Evolutionary conservation across 2,113 vertebrate species (phyloP), one percentile per base, ranked within the genome.

Genomic region (Clarias macrocephalus): DNA sequence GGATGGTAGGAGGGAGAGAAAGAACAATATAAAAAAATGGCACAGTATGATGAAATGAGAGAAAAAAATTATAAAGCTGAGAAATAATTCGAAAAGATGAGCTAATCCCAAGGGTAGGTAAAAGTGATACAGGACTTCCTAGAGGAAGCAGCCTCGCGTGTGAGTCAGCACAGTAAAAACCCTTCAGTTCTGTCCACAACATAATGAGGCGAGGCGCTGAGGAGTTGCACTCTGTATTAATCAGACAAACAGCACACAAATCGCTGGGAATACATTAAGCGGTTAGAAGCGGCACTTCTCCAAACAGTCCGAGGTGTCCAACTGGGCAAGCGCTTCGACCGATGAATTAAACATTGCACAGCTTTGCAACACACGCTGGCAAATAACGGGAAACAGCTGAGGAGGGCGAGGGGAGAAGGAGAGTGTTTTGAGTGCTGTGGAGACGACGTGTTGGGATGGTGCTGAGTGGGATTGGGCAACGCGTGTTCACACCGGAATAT

Each of bases 191-290:
- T 70, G 28, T 87, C 79, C 63, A 25, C 88, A 88, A 85, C 87
- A 82, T 33, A 86, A 84, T 70, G 85, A 85, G 85, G 68, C 23
- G 60, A 80, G 82, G 77, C 88, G 73, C 82, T 48, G 63, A 86
- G 87, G 79, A 21, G 90, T 90, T 92, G 42, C 66, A 87, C 92
- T 89, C 80, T 83, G 90, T 89, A 92, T 92, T 94, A 94, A 94
- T 95, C 94, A 95, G 92, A 92, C 93, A 90, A 91, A 92, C 91
- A 91, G 92, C 92, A 93, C 91, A 91, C 92, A 94, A 94, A 94
- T 91, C 92, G 94, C 92, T 86, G 90, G 83, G 91, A 93, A 92
- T 93, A 93, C 93, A 95, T 94, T 94, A 94, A 95, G 92, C 92
- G 86, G 92, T 94, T 93, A 92, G 93, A 92, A 92, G 91, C 91